Evolutionary conservation across 2,113 vertebrate genomes (phyloP), one percentile per base, ranked within the genome.

Genomic region (Alaudala cheleensis): DNA sequence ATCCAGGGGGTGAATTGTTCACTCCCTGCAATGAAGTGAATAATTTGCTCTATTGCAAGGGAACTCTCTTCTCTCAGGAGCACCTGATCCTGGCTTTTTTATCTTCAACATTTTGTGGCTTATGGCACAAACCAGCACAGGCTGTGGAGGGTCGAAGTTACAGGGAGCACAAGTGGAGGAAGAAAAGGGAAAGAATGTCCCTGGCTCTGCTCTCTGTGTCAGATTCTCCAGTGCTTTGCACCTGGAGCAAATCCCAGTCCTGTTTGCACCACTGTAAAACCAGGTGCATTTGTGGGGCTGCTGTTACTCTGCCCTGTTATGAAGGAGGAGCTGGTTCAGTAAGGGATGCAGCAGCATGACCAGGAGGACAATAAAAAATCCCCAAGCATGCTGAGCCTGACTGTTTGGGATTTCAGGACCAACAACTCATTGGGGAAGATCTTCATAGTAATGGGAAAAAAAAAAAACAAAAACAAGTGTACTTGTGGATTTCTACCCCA

Each of bases 111-210:
- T 72, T 61, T 49, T 0, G 0, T 56, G 49, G 17, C 18, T 88
- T 17, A 18, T 25, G 31, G 33, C 44, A 42, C 37, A 88, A 64
- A 61, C 56, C 84, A 81, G 25, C 61, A 76, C 25, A 1, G 2
- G 26, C 47, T 13, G 13, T 10, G 22, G 19, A 5, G 23, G 18
- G 17, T 20, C 61, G 42, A 49, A 49, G 42, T 17, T 25, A 33
- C 0, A 1, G 77, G 39, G 14, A 50, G 31, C 31, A 65, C 10
- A 11, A 2, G 3, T 1, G 15, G 56, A 82, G 14, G n/a, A 72
- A 45, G 57, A 60, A 60, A 49, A 65, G 17, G 19, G n/a, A 37
- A n/a, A 1, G 2, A 29, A 44, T n/a, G 14, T 53, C 40, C 34
- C n/a, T 61, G 45, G n/a, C 23, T 82, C 53, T 85, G 24, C 40